Conservation (phyloP, 2,797 vertebrate species). For the Bothrops alternatus region DNA sequence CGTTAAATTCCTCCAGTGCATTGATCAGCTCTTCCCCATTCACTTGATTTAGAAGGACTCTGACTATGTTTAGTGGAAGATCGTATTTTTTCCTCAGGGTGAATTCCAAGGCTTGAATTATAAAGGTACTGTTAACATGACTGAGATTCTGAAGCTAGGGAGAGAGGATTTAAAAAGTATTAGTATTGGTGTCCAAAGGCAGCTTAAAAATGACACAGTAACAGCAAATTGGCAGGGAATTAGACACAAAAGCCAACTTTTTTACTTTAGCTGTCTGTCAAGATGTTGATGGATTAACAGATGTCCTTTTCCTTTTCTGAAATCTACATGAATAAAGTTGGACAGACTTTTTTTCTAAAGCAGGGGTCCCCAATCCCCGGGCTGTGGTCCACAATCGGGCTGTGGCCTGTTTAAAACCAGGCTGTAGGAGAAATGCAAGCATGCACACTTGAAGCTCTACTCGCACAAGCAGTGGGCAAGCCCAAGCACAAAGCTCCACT, state of each 20-base stretch:
- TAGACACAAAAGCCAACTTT: neutral
- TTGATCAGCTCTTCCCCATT: neutral
- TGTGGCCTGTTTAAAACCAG: neutral
- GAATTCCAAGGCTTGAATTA: neutral
- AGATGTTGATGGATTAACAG: neutral
- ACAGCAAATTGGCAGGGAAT: neutral
- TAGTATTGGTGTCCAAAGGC: neutral
- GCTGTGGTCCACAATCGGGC: no score
- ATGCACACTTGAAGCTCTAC: neutral
- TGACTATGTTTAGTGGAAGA: neutral
- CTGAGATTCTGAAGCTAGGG: conserved; percentile 12
- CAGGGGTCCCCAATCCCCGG: neutral
- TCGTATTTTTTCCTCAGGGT: neutral
- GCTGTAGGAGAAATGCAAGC: neutral
- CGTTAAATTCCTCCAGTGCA: neutral
- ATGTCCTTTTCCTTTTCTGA: neutral
- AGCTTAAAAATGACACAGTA: neutral
- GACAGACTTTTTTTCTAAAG: neutral
- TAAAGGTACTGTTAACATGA: neutral
- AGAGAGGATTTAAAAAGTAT: neutral
- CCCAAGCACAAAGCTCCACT: no score
- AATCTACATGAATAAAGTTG: neutral
- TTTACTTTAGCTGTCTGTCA: neutral
- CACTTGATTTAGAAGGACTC: conserved; percentile 2
- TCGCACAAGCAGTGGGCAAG: neutral